Evolutionary conservation across 37 sponge, comb jelly and placozoan species (phyloP).

Genomic region (Geodia barretti): DNA sequence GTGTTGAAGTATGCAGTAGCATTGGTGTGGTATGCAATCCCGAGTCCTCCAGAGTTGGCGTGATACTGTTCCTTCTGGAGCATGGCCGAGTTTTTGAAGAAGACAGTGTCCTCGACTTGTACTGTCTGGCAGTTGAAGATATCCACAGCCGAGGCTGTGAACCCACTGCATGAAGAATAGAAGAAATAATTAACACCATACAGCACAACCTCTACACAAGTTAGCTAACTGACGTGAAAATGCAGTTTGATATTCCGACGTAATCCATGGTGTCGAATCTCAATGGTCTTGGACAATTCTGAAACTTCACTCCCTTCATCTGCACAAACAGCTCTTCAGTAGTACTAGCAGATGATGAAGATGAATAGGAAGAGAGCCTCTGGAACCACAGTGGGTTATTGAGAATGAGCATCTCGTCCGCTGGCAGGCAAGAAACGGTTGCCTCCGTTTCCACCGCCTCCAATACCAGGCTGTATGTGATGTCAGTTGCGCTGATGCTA

Average conservation of each 20-base stretch:
- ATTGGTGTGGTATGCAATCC: slow-evolving; percentile 20
- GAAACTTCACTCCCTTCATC: slow-evolving; percentile 27
- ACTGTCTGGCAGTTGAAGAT: slow-evolving; percentile 24
- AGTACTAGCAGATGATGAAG: no score
- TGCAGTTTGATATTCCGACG: slow-evolving; percentile 40
- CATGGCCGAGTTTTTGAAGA: slow-evolving; percentile 17
- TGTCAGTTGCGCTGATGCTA: neutral
- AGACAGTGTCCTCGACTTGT: neutral
- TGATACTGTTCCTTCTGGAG: slow-evolving; percentile 8
- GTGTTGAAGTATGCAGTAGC: neutral
- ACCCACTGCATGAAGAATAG: slow-evolving; percentile 16
- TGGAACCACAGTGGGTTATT: neutral
- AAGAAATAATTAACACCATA: neutral
- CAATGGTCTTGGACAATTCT: slow-evolving; percentile 21
- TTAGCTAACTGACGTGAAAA: slow-evolving; percentile 32
- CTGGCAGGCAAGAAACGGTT: slow-evolving; percentile 6
- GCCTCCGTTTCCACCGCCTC: neutral
- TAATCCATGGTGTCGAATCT: slow-evolving; percentile 27
- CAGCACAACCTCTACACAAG: no score
- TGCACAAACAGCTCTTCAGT: neutral
- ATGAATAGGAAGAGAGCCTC: no score
- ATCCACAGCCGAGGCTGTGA: slow-evolving; percentile 36
- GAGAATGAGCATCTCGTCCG: no score
- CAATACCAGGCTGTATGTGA: no score
- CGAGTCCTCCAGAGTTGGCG: slow-evolving; percentile 50